A percentile compares a stretch with the other conserved stretches of the same genome.
Conservation (phyloP, 2,888 invertebrate species). For the Himalopsyche japonica region DNA sequence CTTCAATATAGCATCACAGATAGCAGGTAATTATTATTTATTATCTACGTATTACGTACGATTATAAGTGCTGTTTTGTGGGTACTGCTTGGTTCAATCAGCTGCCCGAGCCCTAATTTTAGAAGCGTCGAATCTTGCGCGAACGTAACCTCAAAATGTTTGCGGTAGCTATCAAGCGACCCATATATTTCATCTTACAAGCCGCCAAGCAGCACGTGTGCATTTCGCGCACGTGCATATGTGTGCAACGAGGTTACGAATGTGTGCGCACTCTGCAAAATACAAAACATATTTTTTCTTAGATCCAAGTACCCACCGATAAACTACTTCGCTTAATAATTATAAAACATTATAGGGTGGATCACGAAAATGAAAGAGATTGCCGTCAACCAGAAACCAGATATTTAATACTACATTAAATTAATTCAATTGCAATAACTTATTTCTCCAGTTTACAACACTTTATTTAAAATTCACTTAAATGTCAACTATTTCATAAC, state of each 20-base stretch:
- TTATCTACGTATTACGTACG: too few species aligned
- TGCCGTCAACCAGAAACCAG: background rate
- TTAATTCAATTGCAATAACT: too few species aligned
- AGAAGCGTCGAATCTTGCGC: background rate
- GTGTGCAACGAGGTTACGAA: slow-evolving; percentile 4
- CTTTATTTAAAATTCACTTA: too few species aligned
- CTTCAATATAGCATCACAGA: too few species aligned
- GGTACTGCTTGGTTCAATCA: background rate
- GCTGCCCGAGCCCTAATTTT: background rate
- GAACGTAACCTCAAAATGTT: slow-evolving; percentile 36
- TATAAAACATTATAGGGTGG: slow-evolving; percentile 22
- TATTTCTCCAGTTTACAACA: too few species aligned
- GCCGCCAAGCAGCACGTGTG: slow-evolving; percentile 28
- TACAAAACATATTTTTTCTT: slow-evolving; percentile 31
- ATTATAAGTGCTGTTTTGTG: too few species aligned
- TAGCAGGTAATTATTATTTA: too few species aligned
- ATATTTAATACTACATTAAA: background rate
- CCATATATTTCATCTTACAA: slow-evolving; percentile 38
- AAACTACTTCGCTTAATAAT: slow-evolving; percentile 35
- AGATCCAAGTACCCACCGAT: slow-evolving; percentile 29
- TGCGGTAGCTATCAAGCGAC: slow-evolving; percentile 39
- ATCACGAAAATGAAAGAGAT: slow-evolving; percentile 3
- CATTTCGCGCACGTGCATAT: background rate
- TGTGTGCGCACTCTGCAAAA: slow-evolving; percentile 10
- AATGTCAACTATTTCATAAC: too few species aligned